These are phyloP conservation scores for Gari tellinella DNA, from an alignment of 2,888 invertebrate genomes.

Conservation along the genomic window DNA sequence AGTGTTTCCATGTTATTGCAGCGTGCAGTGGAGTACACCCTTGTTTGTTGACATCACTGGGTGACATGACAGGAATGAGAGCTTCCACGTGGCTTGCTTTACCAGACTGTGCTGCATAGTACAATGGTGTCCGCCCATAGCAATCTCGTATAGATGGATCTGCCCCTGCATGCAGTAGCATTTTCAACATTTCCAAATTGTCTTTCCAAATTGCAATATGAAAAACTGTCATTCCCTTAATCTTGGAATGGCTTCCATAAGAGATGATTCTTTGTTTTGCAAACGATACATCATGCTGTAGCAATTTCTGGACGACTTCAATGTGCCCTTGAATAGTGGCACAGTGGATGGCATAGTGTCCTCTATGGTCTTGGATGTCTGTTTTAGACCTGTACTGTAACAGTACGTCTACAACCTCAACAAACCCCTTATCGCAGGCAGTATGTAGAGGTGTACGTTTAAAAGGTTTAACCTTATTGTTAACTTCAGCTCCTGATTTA, in stretches of 20 bases:
- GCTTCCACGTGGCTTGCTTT: too few species aligned
- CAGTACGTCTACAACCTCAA: slow-evolving; percentile 17
- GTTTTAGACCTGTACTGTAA: slow-evolving; percentile 16
- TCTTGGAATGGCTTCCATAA: slow-evolving; percentile 23
- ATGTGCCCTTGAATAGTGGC: slow-evolving; percentile 34
- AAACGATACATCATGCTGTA: slow-evolving; percentile 15
- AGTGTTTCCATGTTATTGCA: too few species aligned
- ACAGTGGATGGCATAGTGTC: slow-evolving; percentile 40
- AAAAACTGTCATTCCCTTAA: slow-evolving; percentile 36
- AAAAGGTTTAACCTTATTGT: slow-evolving; percentile 21
- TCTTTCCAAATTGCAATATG: slow-evolving; percentile 47
- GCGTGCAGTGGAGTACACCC: too few species aligned
- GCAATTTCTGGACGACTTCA: slow-evolving; percentile 12
- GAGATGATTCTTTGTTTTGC: slow-evolving; percentile 21
- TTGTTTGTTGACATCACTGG: too few species aligned
- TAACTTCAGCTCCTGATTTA: slow-evolving; percentile 22
- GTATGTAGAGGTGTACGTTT: slow-evolving; percentile 44
- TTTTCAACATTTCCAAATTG: neutral
- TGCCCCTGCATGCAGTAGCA: too few species aligned
- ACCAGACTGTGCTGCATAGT: too few species aligned
- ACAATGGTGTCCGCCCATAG: too few species aligned
- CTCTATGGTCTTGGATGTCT: slow-evolving; percentile 32
- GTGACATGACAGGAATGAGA: too few species aligned
- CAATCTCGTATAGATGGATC: too few species aligned
- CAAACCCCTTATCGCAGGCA: slow-evolving; percentile 35